These are phyloP conservation scores for Morelia viridis DNA, from an alignment of 2,797 vertebrate species.

Conservation along the genomic window DNA sequence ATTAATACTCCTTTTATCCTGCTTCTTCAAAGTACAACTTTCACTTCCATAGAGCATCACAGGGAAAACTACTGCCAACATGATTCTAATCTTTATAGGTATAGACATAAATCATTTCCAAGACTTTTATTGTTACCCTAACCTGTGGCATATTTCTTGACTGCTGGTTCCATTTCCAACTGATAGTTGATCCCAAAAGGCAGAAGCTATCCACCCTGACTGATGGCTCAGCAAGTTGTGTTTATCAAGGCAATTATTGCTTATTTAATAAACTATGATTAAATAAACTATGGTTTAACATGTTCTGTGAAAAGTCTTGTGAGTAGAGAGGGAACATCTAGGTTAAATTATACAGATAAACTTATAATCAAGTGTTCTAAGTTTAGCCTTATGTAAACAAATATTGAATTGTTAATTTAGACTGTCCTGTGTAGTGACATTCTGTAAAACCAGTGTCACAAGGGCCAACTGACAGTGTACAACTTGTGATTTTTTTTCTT, in stretches of 20 bases:
- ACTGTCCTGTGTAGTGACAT: not conserved
- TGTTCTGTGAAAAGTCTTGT: not conserved
- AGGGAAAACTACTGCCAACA: too few relatives aligned
- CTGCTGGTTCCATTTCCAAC: not conserved
- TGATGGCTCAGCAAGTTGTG: not conserved
- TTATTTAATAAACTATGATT: not conserved
- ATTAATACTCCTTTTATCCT: not conserved
- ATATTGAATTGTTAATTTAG: not conserved
- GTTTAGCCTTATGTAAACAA: not conserved
- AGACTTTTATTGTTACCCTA: too few relatives aligned
- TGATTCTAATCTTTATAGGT: too few relatives aligned
- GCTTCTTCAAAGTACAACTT: not conserved
- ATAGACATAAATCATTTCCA: too few relatives aligned
- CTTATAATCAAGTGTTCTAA: not conserved
- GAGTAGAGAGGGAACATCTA: not conserved
- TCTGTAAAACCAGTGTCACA: not conserved
- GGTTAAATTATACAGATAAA: not conserved
- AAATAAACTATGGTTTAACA: not conserved
- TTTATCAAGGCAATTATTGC: not conserved
- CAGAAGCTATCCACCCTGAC: not conserved
- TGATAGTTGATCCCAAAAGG: not conserved
- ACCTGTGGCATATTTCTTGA: not conserved
- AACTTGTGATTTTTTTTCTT: not conserved
- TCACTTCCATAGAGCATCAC: not conserved
- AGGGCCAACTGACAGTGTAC: not conserved